phyloP scores from a whole-genome alignment of 2,888 invertebrate species.

The Vannuccia rotundouncinata region DNA sequence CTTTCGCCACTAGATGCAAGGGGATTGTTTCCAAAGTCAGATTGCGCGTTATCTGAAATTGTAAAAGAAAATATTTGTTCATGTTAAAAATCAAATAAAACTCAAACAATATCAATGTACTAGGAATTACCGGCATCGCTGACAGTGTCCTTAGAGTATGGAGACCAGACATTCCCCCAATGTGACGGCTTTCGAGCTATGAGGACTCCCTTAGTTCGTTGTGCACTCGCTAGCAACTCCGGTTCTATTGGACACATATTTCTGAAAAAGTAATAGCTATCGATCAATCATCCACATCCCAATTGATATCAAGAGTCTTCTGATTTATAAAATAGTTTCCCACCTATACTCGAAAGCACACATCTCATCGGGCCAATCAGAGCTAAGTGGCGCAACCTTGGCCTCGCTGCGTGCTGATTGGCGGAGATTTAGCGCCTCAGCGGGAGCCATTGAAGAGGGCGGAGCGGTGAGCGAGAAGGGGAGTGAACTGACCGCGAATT shows the following conservation, averaged over 20 bases:
- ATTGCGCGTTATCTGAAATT: not conserved
- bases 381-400: not conserved
- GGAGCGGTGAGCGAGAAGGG: not conserved
- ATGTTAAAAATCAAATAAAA: not conserved
- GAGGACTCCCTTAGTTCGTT: not conserved
- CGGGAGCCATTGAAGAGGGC: not conserved
- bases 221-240: not conserved
- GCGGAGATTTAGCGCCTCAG: not conserved
- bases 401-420: not conserved
- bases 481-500: not conserved
- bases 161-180: conserved; percentile 1
- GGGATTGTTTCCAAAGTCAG: not conserved
- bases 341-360: not conserved
- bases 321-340: too few relatives aligned
- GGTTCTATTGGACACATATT: conserved; percentile 2
- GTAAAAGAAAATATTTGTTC: not conserved
- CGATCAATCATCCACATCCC: too few relatives aligned
- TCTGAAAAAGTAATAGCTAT: not conserved
- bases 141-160: not conserved
- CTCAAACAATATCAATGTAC: not conserved
- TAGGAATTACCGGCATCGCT: not conserved
- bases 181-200: not conserved
- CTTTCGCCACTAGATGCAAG: not conserved
- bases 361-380: not conserved
- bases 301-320: too few relatives aligned